Evolutionary conservation across 1,140 invertebrate species (phyloP).

Genomic region (Tetramorium alpestre): DNA sequence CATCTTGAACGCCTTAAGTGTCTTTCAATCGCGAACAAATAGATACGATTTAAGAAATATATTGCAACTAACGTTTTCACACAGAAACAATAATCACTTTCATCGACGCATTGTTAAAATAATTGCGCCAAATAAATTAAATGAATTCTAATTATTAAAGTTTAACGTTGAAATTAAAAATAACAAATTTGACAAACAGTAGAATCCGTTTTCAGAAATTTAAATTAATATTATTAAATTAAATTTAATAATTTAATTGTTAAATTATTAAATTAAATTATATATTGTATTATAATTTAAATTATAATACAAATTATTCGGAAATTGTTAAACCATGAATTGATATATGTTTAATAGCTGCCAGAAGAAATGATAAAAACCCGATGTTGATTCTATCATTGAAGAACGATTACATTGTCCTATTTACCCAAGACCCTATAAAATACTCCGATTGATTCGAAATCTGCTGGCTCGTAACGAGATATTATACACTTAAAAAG

Average conservation of each 20-base stretch:
- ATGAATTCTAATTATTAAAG: no score
- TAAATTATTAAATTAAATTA: no score
- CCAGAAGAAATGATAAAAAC: not conserved
- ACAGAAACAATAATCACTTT: not conserved
- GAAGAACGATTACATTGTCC: conserved; percentile 4
- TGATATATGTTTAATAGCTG: not conserved
- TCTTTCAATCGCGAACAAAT: not conserved
- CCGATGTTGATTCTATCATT: not conserved
- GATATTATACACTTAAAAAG: conserved; percentile 37
- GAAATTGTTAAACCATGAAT: not conserved
- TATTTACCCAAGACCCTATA: conserved; percentile 5
- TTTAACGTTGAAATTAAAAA: no score
- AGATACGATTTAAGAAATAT: not conserved
- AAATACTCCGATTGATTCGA: conserved; percentile 17
- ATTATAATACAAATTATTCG: not conserved
- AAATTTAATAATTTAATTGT: no score
- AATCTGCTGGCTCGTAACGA: conserved; percentile 15
- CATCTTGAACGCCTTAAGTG: not conserved
- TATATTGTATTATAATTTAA: not conserved
- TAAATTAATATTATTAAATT: no score
- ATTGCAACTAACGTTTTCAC: not conserved
- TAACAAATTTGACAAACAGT: no score
- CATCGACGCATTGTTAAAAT: not conserved
- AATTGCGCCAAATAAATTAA: not conserved
- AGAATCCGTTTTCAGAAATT: no score